Conservation (phyloP, 2,797 vertebrate genomes). For the Tauraco hartlaubi region DNA sequence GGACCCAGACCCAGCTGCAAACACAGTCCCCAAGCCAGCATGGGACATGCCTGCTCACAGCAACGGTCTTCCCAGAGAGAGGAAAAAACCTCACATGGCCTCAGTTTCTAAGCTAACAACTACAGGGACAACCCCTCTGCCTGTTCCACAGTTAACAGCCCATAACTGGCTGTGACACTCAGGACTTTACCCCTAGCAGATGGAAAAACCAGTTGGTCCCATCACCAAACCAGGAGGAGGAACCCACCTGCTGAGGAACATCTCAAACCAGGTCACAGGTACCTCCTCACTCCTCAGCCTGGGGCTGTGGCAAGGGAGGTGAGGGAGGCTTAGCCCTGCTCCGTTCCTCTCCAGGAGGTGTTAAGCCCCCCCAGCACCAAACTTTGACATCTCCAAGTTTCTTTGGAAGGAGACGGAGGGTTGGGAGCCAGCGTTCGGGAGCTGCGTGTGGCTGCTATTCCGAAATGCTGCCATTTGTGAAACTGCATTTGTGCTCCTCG, state of each 20-base stretch:
- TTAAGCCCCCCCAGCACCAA: neutral
- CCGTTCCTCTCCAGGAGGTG: neutral
- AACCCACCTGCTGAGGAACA: neutral
- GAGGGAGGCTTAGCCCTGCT: neutral
- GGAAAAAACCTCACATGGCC: neutral
- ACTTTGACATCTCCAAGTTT: neutral
- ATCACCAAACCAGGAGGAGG: neutral
- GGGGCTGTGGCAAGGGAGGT: neutral
- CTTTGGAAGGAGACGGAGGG: neutral
- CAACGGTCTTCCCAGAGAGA: neutral
- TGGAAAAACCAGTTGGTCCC: neutral
- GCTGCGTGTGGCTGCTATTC: neutral
- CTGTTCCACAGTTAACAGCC: neutral
- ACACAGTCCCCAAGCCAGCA: neutral
- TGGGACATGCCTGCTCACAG: neutral
- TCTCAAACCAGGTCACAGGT: neutral
- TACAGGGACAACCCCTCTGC: neutral
- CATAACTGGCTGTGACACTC: fast-evolving
- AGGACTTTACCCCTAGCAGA: neutral
- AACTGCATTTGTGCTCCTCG: neutral
- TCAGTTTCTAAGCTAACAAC: neutral
- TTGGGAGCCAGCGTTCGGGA: neutral
- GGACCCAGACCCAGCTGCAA: neutral
- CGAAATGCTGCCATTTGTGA: neutral
- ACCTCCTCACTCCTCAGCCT: neutral